Percentiles rank a stretch among this genome's conserved stretches.
These are phyloP conservation scores for Dasypolia templi DNA, from an alignment of 2,888 invertebrate species.

Conservation along the genomic window DNA sequence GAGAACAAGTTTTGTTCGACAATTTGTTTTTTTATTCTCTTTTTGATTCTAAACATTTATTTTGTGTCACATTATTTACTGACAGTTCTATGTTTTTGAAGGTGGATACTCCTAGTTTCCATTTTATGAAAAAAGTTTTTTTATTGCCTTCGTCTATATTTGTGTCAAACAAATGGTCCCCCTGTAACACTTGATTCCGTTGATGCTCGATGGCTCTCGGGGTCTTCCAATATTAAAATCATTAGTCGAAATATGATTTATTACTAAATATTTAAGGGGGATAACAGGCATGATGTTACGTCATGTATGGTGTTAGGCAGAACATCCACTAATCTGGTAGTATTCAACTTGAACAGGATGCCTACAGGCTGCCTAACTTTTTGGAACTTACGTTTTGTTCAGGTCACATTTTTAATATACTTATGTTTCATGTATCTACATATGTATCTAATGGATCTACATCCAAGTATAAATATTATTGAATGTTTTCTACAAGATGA, in stretches of 20 bases:
- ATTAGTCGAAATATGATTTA: not conserved
- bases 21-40: slow-evolving; percentile 40
- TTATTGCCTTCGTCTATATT: not conserved
- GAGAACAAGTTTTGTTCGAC: slow-evolving; percentile 9
- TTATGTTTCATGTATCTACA: too few relatives aligned
- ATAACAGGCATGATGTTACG: not conserved
- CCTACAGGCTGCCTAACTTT: slow-evolving; percentile 4
- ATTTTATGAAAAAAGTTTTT: not conserved
- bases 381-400: not conserved
- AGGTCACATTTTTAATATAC: not conserved
- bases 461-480: not conserved
- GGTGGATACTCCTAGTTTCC: not conserved
- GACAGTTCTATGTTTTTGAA: not conserved
- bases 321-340: not conserved
- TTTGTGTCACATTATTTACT: not conserved
- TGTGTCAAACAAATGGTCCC: not conserved
- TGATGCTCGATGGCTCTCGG: not conserved
- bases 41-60: slow-evolving; percentile 11
- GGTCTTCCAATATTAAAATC: not conserved
- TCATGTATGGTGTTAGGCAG: not conserved
- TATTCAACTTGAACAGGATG: slow-evolving; percentile 5
- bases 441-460: not conserved
- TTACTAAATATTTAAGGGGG: not conserved
- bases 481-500: not conserved
- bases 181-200: not conserved